Evolutionary conservation across 2,113 vertebrate species (phyloP), one percentile per base, ranked within the genome.

Genomic region (Acrocephalus arundinaceus): DNA sequence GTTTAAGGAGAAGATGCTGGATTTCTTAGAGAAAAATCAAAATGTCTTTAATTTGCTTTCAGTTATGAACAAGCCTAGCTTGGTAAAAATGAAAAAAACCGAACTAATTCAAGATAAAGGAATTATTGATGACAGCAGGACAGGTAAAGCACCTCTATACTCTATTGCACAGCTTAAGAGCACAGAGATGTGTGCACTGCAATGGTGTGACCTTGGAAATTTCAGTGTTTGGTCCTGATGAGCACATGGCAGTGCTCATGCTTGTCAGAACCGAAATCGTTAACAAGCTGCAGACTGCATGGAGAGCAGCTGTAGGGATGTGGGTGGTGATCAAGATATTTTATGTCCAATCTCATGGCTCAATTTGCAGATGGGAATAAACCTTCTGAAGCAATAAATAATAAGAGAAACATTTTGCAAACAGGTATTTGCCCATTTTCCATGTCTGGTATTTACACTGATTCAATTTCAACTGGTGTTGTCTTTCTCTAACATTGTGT

Each of bases 21-120:
- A 72, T 94, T 95, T 95, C 43, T 81, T 70, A 78, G 65, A 81
- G 76, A 96, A 87, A 96, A 95, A 93, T 76, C 65, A 84, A 75
- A 89, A 80, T 57, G 23, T n/a, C 66, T 91, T 93, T 83, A 76
- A 94, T 93, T 87, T 86, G 46, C 90, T 89, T 88, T 70, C 21
- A 58, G 18, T 87, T 62, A 43, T 19, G 55, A 85, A 91, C 10
- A 54, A 70, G 16, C 21, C 46, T 54, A 25, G 13, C 58, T 87
- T 87, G 39, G n/a, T 35, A 55, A 88, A 85, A 74, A 76, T 18
- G 5, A 61, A 71, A 62, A 77, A 92, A 58, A 55, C 35, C 35
- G 8, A 75, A 58, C 19, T 7, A 76, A 54, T 21, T 41, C 22
- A 52, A 78, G 54, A 6, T 33, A 45, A 55, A 49, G 28, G 33